Percentiles rank a stretch among this genome's conserved stretches.
Evolutionary conservation across 1,140 invertebrate genomes (phyloP).

Genomic region (Lepidurus couesii): DNA sequence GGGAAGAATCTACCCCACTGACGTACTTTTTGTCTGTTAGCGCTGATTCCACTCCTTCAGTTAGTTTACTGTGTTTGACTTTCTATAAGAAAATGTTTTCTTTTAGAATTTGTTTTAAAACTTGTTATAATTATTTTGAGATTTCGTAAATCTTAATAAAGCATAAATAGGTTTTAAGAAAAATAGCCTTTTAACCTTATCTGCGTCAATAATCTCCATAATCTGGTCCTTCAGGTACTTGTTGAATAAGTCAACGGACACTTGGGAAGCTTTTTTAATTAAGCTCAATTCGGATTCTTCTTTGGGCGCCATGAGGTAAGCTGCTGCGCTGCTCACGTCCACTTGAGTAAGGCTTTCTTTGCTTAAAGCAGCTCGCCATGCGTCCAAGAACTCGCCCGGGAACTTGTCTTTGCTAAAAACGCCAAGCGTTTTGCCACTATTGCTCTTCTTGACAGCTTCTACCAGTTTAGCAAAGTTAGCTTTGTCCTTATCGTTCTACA

Average conservation of each 20-base stretch:
- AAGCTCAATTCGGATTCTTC: conserved; percentile 87
- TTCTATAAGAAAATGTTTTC: conserved; percentile 58
- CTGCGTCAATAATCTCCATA: conserved; percentile 97
- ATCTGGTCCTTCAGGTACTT: conserved; percentile 97
- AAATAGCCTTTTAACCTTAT: conserved; percentile 50
- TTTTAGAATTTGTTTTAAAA: background rate
- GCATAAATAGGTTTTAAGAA: background rate
- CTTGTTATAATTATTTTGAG: background rate
- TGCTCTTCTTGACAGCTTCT: conserved; percentile 76
- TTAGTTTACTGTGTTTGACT: conserved; percentile 81
- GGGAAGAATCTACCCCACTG: conserved; percentile 72
- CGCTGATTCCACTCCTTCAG: conserved; percentile 88
- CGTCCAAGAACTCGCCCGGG: conserved; percentile 83
- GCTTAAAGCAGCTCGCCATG: conserved; percentile 74
- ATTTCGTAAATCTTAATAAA: background rate
- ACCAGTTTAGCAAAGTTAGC: conserved; percentile 86
- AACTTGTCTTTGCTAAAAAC: conserved; percentile 92
- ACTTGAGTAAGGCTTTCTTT: conserved; percentile 70
- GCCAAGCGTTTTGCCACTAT: conserved; percentile 84
- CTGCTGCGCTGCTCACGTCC: conserved; percentile 79
- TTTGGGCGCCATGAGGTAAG: conserved; percentile 86
- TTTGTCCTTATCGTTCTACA: conserved; percentile 90
- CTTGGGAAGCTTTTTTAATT: conserved; percentile 89
- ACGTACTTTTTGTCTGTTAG: conserved; percentile 92
- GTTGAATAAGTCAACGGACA: conserved; percentile 89